A percentile compares a stretch with the other conserved stretches of the same genome.
These are phyloP conservation scores for Theonella swinhoei DNA, from an alignment of 37 sponge, comb jelly and placozoan genomes.

Conservation along the genomic window DNA sequence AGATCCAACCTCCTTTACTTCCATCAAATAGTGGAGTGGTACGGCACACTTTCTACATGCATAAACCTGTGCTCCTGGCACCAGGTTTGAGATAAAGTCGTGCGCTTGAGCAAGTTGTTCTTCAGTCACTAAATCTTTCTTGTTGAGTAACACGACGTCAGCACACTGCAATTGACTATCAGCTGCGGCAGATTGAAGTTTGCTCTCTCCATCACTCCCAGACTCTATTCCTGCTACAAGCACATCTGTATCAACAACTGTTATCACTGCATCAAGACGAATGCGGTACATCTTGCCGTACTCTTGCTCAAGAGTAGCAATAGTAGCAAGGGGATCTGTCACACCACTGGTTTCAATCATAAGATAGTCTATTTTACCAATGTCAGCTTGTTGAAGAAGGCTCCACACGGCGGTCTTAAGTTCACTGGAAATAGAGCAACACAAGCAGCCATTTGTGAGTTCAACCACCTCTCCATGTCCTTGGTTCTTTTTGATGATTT, in stretches of 20 bases:
- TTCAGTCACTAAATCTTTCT: slow-evolving; percentile 60
- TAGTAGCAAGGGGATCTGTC: slow-evolving; percentile 73
- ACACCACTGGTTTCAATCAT: slow-evolving; percentile 87
- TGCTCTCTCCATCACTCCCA: background rate
- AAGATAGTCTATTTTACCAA: slow-evolving; percentile 79
- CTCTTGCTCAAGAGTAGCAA: slow-evolving; percentile 76
- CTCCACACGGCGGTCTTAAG: slow-evolving; percentile 67
- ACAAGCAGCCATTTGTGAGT: slow-evolving; percentile 78
- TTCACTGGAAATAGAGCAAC: slow-evolving; percentile 65
- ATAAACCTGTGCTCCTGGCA: slow-evolving; percentile 60
- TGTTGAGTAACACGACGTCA: slow-evolving; percentile 78
- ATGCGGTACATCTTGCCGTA: slow-evolving; percentile 79
- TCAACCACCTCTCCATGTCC: slow-evolving; percentile 58
- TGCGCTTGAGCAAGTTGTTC: slow-evolving; percentile 46
- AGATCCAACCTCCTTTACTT: slow-evolving; percentile 50
- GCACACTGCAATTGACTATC: slow-evolving; percentile 74
- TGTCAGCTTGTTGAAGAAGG: slow-evolving; percentile 74
- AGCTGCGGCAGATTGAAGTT: slow-evolving; percentile 46
- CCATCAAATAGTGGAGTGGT: slow-evolving; percentile 69
- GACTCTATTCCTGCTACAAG: slow-evolving; percentile 30
- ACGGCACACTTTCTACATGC: slow-evolving; percentile 53
- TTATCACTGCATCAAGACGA: slow-evolving; percentile 72
- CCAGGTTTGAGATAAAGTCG: slow-evolving; percentile 23
- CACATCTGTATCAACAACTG: slow-evolving; percentile 75
- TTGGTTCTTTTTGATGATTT: slow-evolving; percentile 52